Conservation (phyloP, 2,113 vertebrate genomes). For the Callopanchax toddi region DNA sequence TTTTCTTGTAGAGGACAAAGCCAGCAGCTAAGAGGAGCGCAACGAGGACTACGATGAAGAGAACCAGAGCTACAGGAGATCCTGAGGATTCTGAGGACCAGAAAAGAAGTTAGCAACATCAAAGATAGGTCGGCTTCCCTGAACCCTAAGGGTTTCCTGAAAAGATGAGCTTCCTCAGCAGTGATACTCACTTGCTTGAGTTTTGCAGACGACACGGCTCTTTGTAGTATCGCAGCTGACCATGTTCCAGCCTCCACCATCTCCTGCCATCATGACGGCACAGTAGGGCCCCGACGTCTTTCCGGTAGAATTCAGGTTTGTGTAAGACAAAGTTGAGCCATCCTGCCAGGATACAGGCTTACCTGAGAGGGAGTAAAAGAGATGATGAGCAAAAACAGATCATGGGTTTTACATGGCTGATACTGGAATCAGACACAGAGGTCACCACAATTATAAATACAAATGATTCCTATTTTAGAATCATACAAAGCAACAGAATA, state of each 20-base stretch:
- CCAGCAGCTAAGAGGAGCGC: slow-evolving; percentile 60
- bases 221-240: slow-evolving; percentile 78
- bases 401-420: too few relatives aligned
- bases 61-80: slow-evolving; percentile 75
- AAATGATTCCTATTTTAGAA: too few relatives aligned
- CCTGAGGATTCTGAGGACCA: slow-evolving; percentile 78
- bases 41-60: slow-evolving; percentile 80
- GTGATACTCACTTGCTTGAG: slow-evolving; percentile 80
- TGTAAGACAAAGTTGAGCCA: slow-evolving; percentile 81
- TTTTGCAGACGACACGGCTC: slow-evolving; percentile 91
- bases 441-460: too few relatives aligned
- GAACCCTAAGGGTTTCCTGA: neutral
- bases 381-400: too few relatives aligned
- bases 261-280: slow-evolving; percentile 81
- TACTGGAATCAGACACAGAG: too few relatives aligned
- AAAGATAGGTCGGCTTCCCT: too few relatives aligned
- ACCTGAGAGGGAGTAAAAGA: slow-evolving; percentile 39
- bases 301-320: slow-evolving; percentile 80
- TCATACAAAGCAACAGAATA: too few relatives aligned
- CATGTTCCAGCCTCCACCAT: slow-evolving; percentile 82
- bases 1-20: slow-evolving; percentile 84
- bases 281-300: slow-evolving; percentile 65
- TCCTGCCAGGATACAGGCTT: slow-evolving; percentile 82
- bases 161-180: neutral
- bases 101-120: neutral